Base-by-base conservation (phyloP, 2,113 vertebrate genomes). In the Centrocercus urophasianus region DNA sequence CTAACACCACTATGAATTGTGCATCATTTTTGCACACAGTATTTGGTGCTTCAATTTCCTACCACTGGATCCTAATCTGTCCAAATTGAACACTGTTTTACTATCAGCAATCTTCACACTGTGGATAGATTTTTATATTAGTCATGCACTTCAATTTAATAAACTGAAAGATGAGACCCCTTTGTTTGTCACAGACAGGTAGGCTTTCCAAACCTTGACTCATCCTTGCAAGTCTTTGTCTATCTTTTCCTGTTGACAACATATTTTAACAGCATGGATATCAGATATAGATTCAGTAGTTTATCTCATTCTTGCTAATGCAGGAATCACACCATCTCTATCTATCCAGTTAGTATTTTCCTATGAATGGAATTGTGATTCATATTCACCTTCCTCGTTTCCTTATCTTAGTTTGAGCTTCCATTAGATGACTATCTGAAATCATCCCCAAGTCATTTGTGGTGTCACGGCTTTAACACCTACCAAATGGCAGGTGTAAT, bases 41-140 rank as follows among this genome's bases (percentile, higher is more conserved):
- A 76, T 90, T 64, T 88, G 72, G 38, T 88, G 86, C 60, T 90
- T 71, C 69, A 93, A 89, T 96, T 95, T 96, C 92, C 88, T 93
- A 86, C 73, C 80, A 18, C 52, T 78, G 86, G 25, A 74, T 93
- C 88, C 90, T 65, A 83, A 92, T 94, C 83, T 47, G 64, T 38
- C 57, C 75, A 57, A 94, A 93, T 81, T 91, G 92, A 61, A 47
- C 72, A 40, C 57, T 88, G 83, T 81, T 93, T 84, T 84, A 63
- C 42, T 96, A 64, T 88, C 93, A 78, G 70, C n/a, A 52, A 92
- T 95, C 92, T 93, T 79, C 77, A 84, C 66, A 74, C 70, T 57
- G 30, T 8, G 52, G 65, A 66, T 60, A 47, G 60, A 34, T 60
- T 95, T 90, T 93, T 81, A 18, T 72, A 32, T 86, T 91, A 47